Base-by-base conservation (phyloP, 2,888 invertebrate species). In the Choreutis nemorana region DNA sequence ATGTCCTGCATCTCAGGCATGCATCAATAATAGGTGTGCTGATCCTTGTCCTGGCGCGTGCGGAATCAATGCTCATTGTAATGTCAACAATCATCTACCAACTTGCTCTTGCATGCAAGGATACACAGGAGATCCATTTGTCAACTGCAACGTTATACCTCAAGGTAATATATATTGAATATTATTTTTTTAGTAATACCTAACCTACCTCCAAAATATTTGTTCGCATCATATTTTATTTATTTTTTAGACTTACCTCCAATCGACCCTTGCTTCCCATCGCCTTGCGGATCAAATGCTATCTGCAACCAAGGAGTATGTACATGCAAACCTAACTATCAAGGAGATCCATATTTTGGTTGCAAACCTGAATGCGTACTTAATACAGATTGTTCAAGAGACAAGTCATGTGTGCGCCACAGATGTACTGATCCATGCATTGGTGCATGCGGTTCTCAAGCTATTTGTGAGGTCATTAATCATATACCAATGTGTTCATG, bases 31-130 rank as follows among this genome's bases (percentile, higher is more conserved):
- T 43, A 88, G 85, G 52, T 91, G 91, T 48, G 57, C 67, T 27
- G 87, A 91, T 61, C 90, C 91, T 5, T 91, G 91, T 45, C 87
- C 88, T 4, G 90, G 89, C 35, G 87, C 86, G 3, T 91, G 91
- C 53, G 90, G 89, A 6, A 82, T 80, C 42, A 89, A 89, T 53
- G 87, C 90, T 1, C 81, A 85, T 26, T 91, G 91, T 49, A 85
- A 83, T 50, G 87, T 89, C 11, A 79, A 85, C 24, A 88, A 87
- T 42, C 87, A 89, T 61, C 50, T 90, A 48, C 86, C 87, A 13
- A 77, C 81, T 29, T 86, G 90, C 54, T 84, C 83, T 14, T 91
- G 91, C 51, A 48, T 80, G 7, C 63, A 71, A 28, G 87, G 87
- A 26, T 89, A 82, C 50, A 83, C 83, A 11, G 91, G 91, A 20